Evolutionary conservation across 2,888 invertebrate genomes (phyloP).

Genomic region (Gryllus longicercus): DNA sequence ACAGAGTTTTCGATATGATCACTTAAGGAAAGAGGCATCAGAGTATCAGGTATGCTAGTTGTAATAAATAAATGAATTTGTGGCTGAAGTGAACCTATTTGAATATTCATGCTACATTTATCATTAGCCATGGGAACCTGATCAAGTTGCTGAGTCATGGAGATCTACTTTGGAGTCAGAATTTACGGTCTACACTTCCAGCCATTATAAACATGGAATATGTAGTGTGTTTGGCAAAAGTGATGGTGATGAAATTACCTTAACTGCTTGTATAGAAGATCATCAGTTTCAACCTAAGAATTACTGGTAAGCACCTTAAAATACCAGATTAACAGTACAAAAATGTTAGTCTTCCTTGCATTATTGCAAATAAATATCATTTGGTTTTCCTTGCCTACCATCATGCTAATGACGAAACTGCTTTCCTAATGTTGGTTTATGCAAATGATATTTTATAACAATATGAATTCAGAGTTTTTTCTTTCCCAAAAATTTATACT

Average conservation of each 20-base stretch:
- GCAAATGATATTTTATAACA: too few species aligned
- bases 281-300: constrained; percentile 98
- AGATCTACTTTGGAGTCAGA: constrained; percentile 85
- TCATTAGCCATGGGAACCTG: constrained; percentile 54
- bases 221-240: constrained; percentile 56
- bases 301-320: constrained; percentile 59
- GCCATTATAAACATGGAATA: constrained; percentile 92
- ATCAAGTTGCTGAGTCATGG: constrained; percentile 79
- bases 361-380: too few species aligned
- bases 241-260: constrained; percentile 62
- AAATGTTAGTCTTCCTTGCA: too few species aligned
- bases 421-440: too few species aligned
- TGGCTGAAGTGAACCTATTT: not conserved
- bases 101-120: not conserved
- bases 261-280: constrained; percentile 95
- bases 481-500: too few species aligned
- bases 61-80: not conserved
- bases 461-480: too few species aligned
- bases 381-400: too few species aligned
- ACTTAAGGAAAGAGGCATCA: constrained; percentile 92
- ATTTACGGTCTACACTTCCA: constrained; percentile 83
- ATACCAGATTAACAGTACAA: too few species aligned
- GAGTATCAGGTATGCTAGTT: constrained; percentile 67
- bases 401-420: too few species aligned
- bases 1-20: constrained; percentile 95